A percentile compares a stretch with the other conserved stretches of the same genome.
Evolutionary conservation across 2,113 vertebrate genomes (phyloP).

Genomic region (Dinomys branickii): DNA sequence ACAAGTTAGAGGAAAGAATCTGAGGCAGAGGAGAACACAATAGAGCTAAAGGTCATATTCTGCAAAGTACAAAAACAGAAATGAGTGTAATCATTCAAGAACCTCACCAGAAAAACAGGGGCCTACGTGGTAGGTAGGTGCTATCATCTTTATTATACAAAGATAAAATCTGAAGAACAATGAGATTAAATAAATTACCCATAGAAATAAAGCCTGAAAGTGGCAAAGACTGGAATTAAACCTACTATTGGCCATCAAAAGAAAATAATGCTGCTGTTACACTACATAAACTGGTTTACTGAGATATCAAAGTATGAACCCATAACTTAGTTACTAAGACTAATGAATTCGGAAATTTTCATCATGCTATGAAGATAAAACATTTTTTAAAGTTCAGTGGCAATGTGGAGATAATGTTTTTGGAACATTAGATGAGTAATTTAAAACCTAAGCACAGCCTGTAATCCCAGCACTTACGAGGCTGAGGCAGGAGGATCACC

Average conservation of each 20-base stretch:
- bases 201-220: neutral
- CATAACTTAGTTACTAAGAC: neutral
- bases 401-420: neutral
- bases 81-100: neutral
- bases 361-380: neutral
- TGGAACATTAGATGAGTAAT: conserved; percentile 31
- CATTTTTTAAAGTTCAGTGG: conserved; percentile 4
- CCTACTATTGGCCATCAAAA: conserved; percentile 5
- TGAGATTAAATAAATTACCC: conserved; percentile 40
- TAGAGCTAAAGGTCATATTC: neutral
- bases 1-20: neutral
- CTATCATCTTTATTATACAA: conserved; percentile 25
- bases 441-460: conserved; percentile 53
- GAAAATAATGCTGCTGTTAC: neutral
- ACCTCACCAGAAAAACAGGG: neutral
- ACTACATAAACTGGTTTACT: neutral
- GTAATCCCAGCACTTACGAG: neutral
- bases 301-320: neutral
- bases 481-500: neutral
- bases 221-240: conserved; percentile 26
- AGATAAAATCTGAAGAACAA: conserved; percentile 41
- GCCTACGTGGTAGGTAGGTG: neutral
- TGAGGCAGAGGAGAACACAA: neutral
- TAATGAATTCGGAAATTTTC: conserved; percentile 33
- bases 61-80: neutral